These are phyloP conservation scores for Epirrita christyi DNA, from an alignment of 2,888 invertebrate genomes.

Conservation along the genomic window DNA sequence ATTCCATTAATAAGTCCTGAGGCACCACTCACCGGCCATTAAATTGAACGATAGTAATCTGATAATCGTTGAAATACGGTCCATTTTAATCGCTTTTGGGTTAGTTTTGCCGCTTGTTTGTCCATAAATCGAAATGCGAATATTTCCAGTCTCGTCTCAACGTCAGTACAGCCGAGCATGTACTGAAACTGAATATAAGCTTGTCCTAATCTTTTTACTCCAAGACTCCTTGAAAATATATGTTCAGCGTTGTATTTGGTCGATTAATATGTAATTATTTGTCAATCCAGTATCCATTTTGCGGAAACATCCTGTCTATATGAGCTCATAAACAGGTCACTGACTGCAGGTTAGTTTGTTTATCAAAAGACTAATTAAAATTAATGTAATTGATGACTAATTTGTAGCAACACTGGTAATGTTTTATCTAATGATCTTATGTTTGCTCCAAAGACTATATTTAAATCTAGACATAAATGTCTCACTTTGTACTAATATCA, in stretches of 20 bases:
- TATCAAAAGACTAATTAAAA: constrained; percentile 34
- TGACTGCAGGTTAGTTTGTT: constrained; percentile 32
- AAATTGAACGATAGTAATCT: not conserved
- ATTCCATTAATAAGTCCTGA: constrained; percentile 23
- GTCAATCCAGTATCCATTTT: too few species aligned
- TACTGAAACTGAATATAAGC: too few species aligned
- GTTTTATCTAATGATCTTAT: not conserved
- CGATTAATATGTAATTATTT: too few species aligned
- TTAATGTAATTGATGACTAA: constrained; percentile 14
- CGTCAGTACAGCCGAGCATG: too few species aligned
- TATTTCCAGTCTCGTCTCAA: too few species aligned
- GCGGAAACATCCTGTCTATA: constrained; percentile 7
- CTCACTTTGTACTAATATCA: too few species aligned
- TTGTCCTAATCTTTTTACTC: too few species aligned
- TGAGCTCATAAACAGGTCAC: constrained; percentile 36
- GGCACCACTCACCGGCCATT: not conserved
- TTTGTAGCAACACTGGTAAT: constrained; percentile 19
- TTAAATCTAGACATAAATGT: not conserved
- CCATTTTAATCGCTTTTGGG: not conserved
- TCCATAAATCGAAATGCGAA: too few species aligned
- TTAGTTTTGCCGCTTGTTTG: too few species aligned
- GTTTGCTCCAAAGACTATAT: not conserved
- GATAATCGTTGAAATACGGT: not conserved
- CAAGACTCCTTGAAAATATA: too few species aligned
- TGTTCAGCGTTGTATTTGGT: too few species aligned